Base-by-base conservation (phyloP, 2,888 invertebrate species). In the Escarpia spicata region DNA sequence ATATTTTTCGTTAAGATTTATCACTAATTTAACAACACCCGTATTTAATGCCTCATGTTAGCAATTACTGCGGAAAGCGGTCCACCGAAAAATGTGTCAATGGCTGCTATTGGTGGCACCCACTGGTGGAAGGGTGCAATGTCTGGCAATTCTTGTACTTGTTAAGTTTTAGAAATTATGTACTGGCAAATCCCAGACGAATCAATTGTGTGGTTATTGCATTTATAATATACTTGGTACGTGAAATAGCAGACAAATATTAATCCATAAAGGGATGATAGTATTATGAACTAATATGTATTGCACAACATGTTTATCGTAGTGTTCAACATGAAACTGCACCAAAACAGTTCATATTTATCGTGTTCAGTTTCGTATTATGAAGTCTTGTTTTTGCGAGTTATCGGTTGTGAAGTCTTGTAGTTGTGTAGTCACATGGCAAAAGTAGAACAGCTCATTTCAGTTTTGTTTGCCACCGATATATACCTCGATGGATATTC, bases 341-440 rank as follows among this genome's bases (percentile, higher is more conserved):
- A 75, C 75, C 75, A 75, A 26, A 75, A 75, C 75, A 75, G 75
- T 75, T 75, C 26, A 75, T 75, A 75, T 75, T 75, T 75, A 75
- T 75, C n/a, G 26, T 75, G 75, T 75, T 75, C 75, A 75, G 75
- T 75, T 75, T 75, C 26, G 75, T 75, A 75, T 26, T 26, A 19
- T 6, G n/a, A 26, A n/a, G 26, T 75, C n/a, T 75, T 75, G 75
- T 75, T 75, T 75, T 75, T 26, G 75, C 19, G 75, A 75, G 26
- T 75, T 75, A 19, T 75, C 19, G 75, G 75, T 75, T 75, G 75
- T 75, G 6, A 15, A 75, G n/a, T 75, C 75, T 75, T 75, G 26
- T 26, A 75, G 75, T 75, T 75, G 75, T 26, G 19, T 75, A 26
- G 75, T 75, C 75, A 75, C 75, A n/a, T 75, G 75, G 26, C 75